Evolutionary conservation across 2,113 vertebrate genomes (phyloP).

Genomic region (Lycocorax pyrrhopterus): DNA sequence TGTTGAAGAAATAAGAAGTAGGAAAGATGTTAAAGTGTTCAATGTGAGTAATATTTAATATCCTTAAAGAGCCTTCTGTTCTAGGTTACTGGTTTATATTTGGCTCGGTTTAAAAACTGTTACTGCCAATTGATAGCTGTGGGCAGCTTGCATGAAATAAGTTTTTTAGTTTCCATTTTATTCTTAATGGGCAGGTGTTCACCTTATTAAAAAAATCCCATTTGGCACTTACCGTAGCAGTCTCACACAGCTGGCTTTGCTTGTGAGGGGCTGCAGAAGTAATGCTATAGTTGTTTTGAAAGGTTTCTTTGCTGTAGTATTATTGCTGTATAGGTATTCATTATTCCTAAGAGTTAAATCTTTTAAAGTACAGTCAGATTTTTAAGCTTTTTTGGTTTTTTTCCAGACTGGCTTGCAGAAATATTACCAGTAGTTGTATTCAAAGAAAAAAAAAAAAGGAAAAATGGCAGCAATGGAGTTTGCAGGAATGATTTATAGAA

Average conservation of each 20-base stretch:
- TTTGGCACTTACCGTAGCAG: not conserved
- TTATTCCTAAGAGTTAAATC: conserved; percentile 8
- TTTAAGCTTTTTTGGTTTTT: not conserved
- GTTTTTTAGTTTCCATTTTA: conserved; percentile 8
- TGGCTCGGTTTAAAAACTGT: not conserved
- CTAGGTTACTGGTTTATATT: not conserved
- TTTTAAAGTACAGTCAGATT: not conserved
- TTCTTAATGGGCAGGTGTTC: conserved; percentile 56
- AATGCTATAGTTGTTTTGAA: not conserved
- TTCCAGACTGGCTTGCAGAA: not conserved
- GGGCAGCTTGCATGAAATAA: not conserved
- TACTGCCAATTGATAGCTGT: not conserved
- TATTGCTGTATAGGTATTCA: not conserved
- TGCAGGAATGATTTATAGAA: not conserved
- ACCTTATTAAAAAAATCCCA: not conserved
- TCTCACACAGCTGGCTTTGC: conserved; percentile 36
- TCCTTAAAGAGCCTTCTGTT: conserved; percentile 10
- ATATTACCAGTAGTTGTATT: not conserved
- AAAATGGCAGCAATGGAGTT: not conserved
- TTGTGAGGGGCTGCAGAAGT: conserved; percentile 1
- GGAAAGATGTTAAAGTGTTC: conserved; percentile 85
- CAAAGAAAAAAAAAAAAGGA: not conserved
- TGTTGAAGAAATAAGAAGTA: conserved; percentile 88
- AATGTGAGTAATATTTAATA: conserved; percentile 77
- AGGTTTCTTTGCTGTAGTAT: conserved; percentile 3